phyloP scores from a whole-genome alignment of 2,113 vertebrate species.

The Protobothrops mucrosquamatus region DNA sequence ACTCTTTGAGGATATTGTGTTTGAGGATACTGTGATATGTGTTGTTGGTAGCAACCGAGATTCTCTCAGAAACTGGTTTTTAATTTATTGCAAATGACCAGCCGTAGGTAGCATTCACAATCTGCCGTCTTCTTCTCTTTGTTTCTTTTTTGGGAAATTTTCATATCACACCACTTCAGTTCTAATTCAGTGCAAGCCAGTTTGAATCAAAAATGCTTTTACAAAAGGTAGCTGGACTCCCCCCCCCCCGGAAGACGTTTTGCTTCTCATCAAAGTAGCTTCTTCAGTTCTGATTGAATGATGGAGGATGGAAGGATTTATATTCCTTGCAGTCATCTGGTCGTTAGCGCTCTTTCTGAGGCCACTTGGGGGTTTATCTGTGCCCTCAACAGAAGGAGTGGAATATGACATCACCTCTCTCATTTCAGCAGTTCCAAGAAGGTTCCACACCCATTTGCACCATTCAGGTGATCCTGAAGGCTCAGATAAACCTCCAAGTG shows the following conservation, averaged over 20 bases:
- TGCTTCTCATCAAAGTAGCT: background rate
- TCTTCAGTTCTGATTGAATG: background rate
- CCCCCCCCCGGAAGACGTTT: background rate
- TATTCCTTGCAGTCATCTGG: background rate
- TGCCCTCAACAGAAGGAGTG: background rate
- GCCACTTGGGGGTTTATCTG: background rate
- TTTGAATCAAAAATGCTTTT: background rate
- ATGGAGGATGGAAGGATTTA: background rate
- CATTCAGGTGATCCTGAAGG: background rate
- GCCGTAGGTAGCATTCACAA: background rate
- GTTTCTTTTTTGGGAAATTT: background rate
- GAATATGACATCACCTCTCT: background rate
- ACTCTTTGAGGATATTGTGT: background rate
- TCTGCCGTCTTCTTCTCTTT: background rate
- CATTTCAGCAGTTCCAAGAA: background rate
- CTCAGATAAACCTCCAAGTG: background rate
- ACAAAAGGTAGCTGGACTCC: background rate
- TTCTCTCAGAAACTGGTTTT: background rate
- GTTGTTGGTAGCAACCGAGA: background rate
- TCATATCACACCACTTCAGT: background rate
- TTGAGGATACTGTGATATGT: background rate
- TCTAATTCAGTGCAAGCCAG: background rate
- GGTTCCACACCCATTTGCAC: background rate
- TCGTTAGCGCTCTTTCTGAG: background rate
- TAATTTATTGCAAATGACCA: background rate